Evolutionary conservation across 1,140 invertebrate species (phyloP), one percentile per base, ranked within the genome.

Genomic region (Drosophila funebris): DNA sequence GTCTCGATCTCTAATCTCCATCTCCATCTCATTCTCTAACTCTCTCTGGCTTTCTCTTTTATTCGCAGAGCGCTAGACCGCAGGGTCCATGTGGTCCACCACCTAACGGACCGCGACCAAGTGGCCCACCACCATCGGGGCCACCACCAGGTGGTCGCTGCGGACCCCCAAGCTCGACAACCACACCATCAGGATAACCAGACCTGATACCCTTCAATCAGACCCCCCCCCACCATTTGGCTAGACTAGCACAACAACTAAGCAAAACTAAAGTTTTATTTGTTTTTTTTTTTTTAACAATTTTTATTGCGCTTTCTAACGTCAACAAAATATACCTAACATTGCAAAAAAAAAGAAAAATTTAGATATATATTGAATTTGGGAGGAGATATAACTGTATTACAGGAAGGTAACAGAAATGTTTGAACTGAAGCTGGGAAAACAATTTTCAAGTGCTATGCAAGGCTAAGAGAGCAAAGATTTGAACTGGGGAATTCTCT

Each of bases 81-180:
- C 87, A 82, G 31, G 62, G 66, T 3, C 73, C 76, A 0, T 87
- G 77, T 18, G 75, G 81, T 0, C 62, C 87, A 0, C 87, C 70
- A 3, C 87, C 85, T 4, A 75, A 48, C 11, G 87, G 87, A 27
- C 39, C 76, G 0, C 87, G 78, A 7, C 81, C 82, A 4, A 61
- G 71, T 8, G 84, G 85, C 0, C 58, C 77, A 0, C 77, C 64
- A 0, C 84, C 84, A 0, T 54, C 72, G 11, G 85, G 85, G 5
- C 74, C 60, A 14, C 83, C 82, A 43, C 76, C 76, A 4, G 67
- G 66, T n/a, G 54, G 52, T 43, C 81, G 54, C 4, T 64, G 57
- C 6, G 41, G 53, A 8, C 31, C 63, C 4, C 82, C 81, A 0
- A 62, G 64, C 3, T 48, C 72, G 13, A 88, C 78, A n/a, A 76